Base-by-base conservation (phyloP, 2,113 vertebrate genomes). In the Eolophus roseicapilla region DNA sequence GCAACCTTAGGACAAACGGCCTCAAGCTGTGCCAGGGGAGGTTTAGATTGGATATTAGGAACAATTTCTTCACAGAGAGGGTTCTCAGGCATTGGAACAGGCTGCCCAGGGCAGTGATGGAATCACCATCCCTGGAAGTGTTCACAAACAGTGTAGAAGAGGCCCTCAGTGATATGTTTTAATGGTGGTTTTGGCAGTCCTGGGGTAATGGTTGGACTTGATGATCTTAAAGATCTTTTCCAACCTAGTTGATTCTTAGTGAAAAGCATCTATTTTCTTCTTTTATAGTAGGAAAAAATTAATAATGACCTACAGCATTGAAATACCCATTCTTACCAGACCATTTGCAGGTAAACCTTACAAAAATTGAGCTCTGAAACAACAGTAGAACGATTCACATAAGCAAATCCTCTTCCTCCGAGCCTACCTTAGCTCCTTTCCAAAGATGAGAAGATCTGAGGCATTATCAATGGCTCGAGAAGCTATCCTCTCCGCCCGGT, bases 381-480 rank as follows among this genome's bases (percentile, higher is more conserved):
- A 78, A n/a, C 31, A 74, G 50, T 0, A 39, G 64, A 75, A 64
- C 18, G 0, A 1, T 12, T 41, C 29, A 11, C 39, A 16, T 27
- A 8, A 71, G 52, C 37, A 27, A 47, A 73, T 6, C 44, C 21
- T 67, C 41, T 10, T 46, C 11, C 21, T 18, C 16, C 60, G 21
- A 20, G 12, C 95, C 76, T 96, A 99, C 99, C 99, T 99, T 44
- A 99, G 97, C 91, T 99, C 99, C 95, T 98, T 99, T 70, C 99
- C 99, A 91, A 99, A 99, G 49, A 99, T 95, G 60, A 99, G 98
- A 5, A 99, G 99, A 94, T 99, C 99, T 0, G 99, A 98, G 8
- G 99, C 99, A 1, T 99, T 99, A 68, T 99, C 99, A 8, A 98
- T 98, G 12, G 99, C 99, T 87, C 99, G 98, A 39, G 98, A 97